Evolutionary conservation across 2,888 invertebrate species (phyloP), one percentile per base, ranked within the genome.

Genomic region (Cetonia aurata): DNA sequence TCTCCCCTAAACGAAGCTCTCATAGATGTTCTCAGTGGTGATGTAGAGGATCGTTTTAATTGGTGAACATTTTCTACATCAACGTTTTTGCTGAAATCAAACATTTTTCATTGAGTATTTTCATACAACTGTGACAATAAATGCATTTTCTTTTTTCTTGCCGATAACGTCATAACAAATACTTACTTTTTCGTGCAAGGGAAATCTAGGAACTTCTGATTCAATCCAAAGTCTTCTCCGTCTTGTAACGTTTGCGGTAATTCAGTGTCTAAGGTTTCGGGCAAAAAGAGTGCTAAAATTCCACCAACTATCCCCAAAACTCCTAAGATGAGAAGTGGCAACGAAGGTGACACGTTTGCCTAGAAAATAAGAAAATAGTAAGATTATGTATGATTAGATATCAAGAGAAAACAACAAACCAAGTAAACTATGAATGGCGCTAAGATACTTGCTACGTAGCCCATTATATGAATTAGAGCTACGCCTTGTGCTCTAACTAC

Each of bases 401-500:
- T 33, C 37, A 37, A n/a, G 37, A 37, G 12, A 55, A 42, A 19
- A 8, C 8, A 33, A 68, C 62, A 88, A 80, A 92, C 92, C 83
- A 95, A 85, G 79, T 95, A 95, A 10, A 96, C 95, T 1, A 96
- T 90, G 80, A 95, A 95, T 0, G 96, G 96, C 0, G 94, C 92
- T 0, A 94, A 83, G 72, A 95, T 93, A 65, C 93, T 93, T 0
- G 94, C 92, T 0, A 94, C 92, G 76, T 94, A 95, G 44, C 95
- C 95, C 93, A 94, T 93, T 69, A 95, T 94, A 78, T 95, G 94
- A 62, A 95, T 93, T 13, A 95, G 85, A 0, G 95, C 94, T 0
- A 96, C 93, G 0, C 95, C 95, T 81, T 95, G 95, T 0, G 94
- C 95, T 53, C 96, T 83, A 0, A 96, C 94, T 0, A 95, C 95